Evolutionary conservation across 2,797 vertebrate genomes (phyloP).

Genomic region (Fratercula arctica): DNA sequence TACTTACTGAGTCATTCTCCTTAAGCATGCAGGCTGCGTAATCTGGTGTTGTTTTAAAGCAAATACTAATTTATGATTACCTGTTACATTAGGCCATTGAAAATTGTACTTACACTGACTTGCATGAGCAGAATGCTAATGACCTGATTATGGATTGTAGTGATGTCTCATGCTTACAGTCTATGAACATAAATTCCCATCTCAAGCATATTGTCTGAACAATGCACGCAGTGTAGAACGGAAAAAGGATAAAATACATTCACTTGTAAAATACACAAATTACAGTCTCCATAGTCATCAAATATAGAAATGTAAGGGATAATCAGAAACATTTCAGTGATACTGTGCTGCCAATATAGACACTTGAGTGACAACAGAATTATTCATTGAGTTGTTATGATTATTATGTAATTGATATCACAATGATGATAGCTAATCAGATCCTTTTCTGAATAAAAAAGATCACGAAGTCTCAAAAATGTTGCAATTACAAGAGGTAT

Average conservation of each 20-base stretch:
- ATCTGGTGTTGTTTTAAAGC: constrained; percentile 78
- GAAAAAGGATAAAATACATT: neutral
- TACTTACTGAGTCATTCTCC: constrained; percentile 71
- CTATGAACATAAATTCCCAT: constrained; percentile 67
- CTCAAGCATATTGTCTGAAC: constrained; percentile 53
- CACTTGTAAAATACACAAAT: constrained; percentile 46
- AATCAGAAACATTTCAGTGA: constrained; percentile 28
- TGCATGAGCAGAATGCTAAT: constrained; percentile 77
- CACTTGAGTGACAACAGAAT: constrained; percentile 33
- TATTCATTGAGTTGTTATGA: constrained; percentile 26
- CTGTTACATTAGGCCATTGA: constrained; percentile 81
- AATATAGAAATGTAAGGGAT: constrained; percentile 6
- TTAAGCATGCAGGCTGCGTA: constrained; percentile 71
- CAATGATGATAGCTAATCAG: neutral
- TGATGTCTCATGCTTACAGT: constrained; percentile 57
- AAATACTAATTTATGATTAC: constrained; percentile 86
- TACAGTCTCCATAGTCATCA: neutral
- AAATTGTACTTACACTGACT: constrained; percentile 76
- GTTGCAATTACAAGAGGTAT: neutral
- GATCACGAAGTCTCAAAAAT: neutral
- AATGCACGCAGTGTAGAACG: constrained; percentile 15
- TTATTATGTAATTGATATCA: constrained; percentile 54
- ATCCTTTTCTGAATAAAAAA: neutral
- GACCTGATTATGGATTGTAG: constrained; percentile 69
- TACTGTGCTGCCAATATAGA: neutral